These are phyloP conservation scores for Pomphorhynchus laevis DNA, from an alignment of 1,140 invertebrate genomes.

Conservation along the genomic window DNA sequence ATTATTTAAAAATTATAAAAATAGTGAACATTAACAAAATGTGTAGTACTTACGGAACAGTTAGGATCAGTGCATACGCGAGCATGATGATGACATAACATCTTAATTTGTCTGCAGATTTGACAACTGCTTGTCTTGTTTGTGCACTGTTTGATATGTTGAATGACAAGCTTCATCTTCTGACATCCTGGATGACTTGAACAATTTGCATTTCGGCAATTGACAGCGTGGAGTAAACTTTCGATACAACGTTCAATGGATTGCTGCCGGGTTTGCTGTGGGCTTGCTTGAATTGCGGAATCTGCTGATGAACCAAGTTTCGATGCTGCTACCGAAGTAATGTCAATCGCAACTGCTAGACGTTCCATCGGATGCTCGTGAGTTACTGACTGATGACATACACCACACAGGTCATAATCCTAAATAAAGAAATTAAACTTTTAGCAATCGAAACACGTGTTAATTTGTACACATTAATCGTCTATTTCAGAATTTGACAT, in stretches of 20 bases:
- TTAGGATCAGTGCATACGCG: slow-evolving; percentile 3
- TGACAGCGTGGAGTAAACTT: slow-evolving; percentile 4
- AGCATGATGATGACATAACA: slow-evolving; percentile 6
- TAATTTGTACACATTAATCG: no score
- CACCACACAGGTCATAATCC: slow-evolving; percentile 7
- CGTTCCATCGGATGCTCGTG: slow-evolving; percentile 10
- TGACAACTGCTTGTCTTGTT: slow-evolving; percentile 7
- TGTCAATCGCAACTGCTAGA: no score
- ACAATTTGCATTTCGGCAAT: slow-evolving; percentile 10
- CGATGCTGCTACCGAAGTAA: no score
- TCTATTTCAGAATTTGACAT: no score
- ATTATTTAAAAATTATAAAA: no score
- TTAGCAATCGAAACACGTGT: no score
- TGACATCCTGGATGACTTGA: background rate
- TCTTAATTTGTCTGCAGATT: slow-evolving; percentile 5
- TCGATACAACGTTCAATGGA: slow-evolving; percentile 4
- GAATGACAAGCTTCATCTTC: slow-evolving; percentile 5
- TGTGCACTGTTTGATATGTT: slow-evolving; percentile 6
- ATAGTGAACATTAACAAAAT: background rate
- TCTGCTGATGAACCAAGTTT: no score
- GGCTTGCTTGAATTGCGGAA: background rate
- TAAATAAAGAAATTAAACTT: no score
- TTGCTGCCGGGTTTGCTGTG: background rate
- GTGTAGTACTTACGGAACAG: background rate
- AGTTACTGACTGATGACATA: slow-evolving; percentile 1